A percentile compares a stretch with the other conserved stretches of the same genome.
Evolutionary conservation across 2,113 vertebrate species (phyloP).

Genomic region (Oreochromis spilurus): DNA sequence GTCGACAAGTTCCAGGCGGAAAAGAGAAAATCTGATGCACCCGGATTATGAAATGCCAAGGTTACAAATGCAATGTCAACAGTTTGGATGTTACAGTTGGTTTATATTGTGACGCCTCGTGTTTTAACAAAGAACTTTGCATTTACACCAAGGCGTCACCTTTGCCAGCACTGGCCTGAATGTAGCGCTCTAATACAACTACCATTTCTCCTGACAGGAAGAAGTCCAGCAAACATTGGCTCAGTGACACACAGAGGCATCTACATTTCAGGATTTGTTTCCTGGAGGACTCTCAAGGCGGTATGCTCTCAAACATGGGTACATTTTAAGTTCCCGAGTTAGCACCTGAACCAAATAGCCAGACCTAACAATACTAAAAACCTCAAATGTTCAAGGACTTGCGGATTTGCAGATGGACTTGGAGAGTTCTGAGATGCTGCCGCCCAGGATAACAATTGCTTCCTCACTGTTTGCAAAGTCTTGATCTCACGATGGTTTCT

Average conservation of each 20-base stretch:
- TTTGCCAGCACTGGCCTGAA: not conserved
- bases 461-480: not conserved
- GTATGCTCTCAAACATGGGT: not conserved
- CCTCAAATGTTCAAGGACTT: not conserved
- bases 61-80: not conserved
- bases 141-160: not conserved
- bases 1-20: rapidly evolving
- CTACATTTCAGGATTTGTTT: not conserved
- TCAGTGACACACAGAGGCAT: not conserved
- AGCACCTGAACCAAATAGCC: not conserved
- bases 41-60: not conserved
- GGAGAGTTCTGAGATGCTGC: not conserved
- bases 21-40: not conserved
- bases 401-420: not conserved
- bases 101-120: not conserved
- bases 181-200: not conserved
- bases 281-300: not conserved
- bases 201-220: not conserved
- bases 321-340: not conserved
- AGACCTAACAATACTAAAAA: not conserved
- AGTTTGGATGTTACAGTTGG: not conserved
- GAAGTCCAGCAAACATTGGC: not conserved
- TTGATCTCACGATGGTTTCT: not conserved
- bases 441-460: not conserved
- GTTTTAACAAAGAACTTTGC: not conserved